A percentile compares a stretch with the other conserved stretches of the same genome.
Evolutionary conservation across 2,888 invertebrate genomes (phyloP).

Genomic region (Drosophila multiciliata): DNA sequence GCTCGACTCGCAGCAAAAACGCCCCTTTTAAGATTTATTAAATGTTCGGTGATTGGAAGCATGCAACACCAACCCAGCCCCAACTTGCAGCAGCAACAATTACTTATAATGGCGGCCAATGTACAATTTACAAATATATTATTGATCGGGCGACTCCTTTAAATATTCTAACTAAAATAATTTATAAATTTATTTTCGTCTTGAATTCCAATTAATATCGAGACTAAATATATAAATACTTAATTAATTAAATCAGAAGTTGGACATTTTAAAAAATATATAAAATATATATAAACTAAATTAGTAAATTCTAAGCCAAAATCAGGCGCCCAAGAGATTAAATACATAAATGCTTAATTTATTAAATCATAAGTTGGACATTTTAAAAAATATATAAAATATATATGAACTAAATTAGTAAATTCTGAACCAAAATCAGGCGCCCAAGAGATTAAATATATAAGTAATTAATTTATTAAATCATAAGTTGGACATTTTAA

Average conservation of each 20-base stretch:
- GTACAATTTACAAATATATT: background rate
- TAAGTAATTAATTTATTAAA: background rate
- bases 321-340: too few relatives aligned
- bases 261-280: background rate
- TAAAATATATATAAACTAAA: too few relatives aligned
- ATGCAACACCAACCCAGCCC: conserved; percentile 32
- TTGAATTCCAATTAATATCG: background rate
- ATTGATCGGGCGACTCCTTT: background rate
- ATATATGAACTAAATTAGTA: too few relatives aligned
- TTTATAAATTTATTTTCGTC: background rate
- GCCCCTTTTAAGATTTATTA: conserved; percentile 71
- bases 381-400: too few relatives aligned
- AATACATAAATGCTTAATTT: too few relatives aligned
- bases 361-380: too few relatives aligned
- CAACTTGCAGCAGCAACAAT: conserved; percentile 23
- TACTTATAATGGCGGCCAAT: conserved; percentile 47
- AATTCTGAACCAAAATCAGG: too few relatives aligned
- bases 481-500: background rate
- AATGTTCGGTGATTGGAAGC: conserved; percentile 69
- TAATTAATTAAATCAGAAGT: background rate
- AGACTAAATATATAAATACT: background rate
- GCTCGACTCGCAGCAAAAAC: conserved; percentile 36
- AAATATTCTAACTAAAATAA: background rate
- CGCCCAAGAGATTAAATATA: too few relatives aligned
- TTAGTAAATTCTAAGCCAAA: too few relatives aligned